phyloP scores from a whole-genome alignment of 2,113 vertebrate species.

The Urocitellus parryii region DNA sequence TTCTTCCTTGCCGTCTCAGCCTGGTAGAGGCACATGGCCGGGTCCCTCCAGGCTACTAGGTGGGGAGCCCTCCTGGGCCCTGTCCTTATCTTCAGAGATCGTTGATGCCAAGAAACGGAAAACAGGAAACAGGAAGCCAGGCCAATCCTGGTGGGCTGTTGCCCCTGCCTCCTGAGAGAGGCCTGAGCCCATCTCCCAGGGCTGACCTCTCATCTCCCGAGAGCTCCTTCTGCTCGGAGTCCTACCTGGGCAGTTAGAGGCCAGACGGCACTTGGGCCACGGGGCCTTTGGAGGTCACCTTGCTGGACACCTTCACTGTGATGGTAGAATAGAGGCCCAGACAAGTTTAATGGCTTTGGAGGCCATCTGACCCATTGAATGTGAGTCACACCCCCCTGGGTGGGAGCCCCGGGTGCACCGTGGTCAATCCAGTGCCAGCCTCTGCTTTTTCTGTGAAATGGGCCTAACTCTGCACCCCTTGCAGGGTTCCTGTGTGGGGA shows the following conservation, averaged over 20 bases:
- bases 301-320: neutral
- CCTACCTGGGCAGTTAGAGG: neutral
- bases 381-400: neutral
- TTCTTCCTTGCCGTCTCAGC: neutral
- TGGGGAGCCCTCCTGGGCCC: no score
- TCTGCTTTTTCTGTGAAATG: neutral
- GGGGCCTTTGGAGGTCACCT: neutral
- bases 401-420: no score
- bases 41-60: neutral
- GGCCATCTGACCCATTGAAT: accelerated
- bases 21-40: neutral
- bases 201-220: neutral
- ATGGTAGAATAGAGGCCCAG: neutral
- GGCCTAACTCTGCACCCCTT: neutral
- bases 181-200: no score
- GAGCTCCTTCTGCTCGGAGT: no score
- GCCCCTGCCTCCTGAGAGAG: neutral
- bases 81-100: neutral
- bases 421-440: neutral
- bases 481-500: neutral
- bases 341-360: neutral
- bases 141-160: accelerated
- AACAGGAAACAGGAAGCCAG: neutral
- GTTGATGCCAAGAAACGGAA: neutral
- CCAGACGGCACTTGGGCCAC: neutral